Percentiles rank a stretch among this genome's conserved stretches.
phyloP scores from a whole-genome alignment of 2,113 vertebrate species.

The Solenodon paradoxus region DNA sequence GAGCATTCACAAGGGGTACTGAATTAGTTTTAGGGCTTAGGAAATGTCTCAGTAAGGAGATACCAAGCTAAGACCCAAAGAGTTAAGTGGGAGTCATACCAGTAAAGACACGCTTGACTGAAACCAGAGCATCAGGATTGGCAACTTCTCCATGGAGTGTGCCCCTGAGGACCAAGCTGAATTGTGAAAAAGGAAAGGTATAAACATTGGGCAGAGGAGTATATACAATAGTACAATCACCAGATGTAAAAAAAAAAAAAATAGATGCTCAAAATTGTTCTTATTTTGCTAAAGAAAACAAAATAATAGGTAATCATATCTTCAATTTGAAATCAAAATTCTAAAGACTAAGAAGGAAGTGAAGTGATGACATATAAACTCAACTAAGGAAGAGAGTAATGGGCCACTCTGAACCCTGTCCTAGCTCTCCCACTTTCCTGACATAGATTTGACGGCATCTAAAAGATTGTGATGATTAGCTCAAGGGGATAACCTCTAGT shows the following conservation, averaged over 20 bases:
- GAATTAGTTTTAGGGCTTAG: background rate
- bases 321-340: background rate
- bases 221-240: background rate
- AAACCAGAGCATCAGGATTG: background rate
- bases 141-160: accelerated
- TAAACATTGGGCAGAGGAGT: background rate
- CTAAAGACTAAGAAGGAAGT: background rate
- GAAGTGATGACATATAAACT: background rate
- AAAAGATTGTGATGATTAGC: background rate
- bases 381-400: background rate
- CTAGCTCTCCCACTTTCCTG: too few relatives aligned
- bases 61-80: accelerated
- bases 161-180: background rate
- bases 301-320: background rate
- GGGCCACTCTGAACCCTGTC: background rate
- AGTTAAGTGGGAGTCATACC: accelerated
- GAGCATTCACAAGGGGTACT: accelerated
- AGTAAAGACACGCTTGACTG: background rate
- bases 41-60: background rate
- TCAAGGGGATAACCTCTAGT: background rate
- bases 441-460: background rate
- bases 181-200: background rate
- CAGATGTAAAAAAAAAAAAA: background rate
- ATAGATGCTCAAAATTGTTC: background rate
- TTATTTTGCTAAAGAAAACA: background rate